phyloP scores from a whole-genome alignment of 2,888 invertebrate genomes.

The Aleiodes testaceus region DNA sequence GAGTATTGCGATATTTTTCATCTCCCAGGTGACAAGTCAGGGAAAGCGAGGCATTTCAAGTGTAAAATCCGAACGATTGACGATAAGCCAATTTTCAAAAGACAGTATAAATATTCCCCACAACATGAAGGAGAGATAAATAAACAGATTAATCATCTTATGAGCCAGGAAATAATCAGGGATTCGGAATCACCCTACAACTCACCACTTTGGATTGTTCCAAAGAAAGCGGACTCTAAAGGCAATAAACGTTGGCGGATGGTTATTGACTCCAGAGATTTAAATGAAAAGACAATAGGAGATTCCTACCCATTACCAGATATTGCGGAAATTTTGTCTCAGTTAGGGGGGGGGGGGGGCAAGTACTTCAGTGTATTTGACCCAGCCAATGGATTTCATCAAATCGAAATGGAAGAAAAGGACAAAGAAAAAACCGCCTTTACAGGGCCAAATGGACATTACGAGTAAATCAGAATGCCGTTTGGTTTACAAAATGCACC shows the following conservation, averaged over 20 bases:
- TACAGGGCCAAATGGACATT: constrained; percentile 30
- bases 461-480: constrained; percentile 31
- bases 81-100: too few relatives aligned
- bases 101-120: background rate
- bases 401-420: constrained; percentile 13
- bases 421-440: constrained; percentile 35
- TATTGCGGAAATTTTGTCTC: constrained; percentile 51
- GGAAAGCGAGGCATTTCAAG: too few relatives aligned
- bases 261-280: constrained; percentile 52
- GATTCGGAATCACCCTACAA: constrained; percentile 42
- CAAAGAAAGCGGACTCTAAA: constrained; percentile 50
- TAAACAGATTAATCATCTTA: background rate
- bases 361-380: constrained; percentile 48
- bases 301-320: constrained; percentile 53
- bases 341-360: constrained; percentile 47
- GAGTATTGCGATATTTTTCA: too few relatives aligned
- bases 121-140: background rate
- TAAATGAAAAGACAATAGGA: constrained; percentile 52
- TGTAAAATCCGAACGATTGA: too few relatives aligned
- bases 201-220: constrained; percentile 49
- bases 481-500: constrained; percentile 34
- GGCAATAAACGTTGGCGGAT: constrained; percentile 49
- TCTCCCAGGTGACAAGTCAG: too few relatives aligned
- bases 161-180: too few relatives aligned
- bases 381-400: constrained; percentile 34